Evolutionary conservation across 2,113 vertebrate genomes (phyloP).

Genomic region (Grammomys surdaster): DNA sequence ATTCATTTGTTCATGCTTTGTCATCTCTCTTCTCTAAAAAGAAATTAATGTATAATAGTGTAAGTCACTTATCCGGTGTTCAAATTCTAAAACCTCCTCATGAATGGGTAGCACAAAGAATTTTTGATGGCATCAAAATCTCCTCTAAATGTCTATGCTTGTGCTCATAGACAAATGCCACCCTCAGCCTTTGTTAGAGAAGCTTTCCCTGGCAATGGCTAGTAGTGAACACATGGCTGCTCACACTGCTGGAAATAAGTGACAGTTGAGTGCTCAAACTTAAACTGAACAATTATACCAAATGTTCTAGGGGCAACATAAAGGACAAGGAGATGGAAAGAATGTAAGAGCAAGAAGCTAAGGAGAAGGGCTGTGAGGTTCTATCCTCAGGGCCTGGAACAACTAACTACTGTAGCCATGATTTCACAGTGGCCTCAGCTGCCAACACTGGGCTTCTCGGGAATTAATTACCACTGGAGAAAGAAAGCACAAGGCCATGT

Average conservation of each 20-base stretch:
- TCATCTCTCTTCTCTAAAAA: neutral
- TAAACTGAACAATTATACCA: neutral
- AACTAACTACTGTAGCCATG: too few relatives aligned
- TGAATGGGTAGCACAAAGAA: neutral
- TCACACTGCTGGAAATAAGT: neutral
- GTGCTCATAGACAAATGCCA: neutral
- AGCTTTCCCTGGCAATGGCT: neutral
- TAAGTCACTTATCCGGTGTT: neutral
- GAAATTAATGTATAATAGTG: neutral
- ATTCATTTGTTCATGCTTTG: neutral
- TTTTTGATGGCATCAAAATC: neutral
- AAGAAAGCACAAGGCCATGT: neutral
- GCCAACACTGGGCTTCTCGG: too few relatives aligned
- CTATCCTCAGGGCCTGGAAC: too few relatives aligned
- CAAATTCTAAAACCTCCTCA: neutral
- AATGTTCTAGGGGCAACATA: neutral
- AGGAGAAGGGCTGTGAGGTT: neutral
- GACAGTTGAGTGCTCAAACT: neutral
- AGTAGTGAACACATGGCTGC: neutral
- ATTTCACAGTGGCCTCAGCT: neutral
- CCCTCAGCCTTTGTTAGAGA: neutral
- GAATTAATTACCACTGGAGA: neutral
- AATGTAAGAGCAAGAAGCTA: neutral
- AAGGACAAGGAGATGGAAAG: neutral
- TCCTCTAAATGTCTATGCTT: neutral